Evolutionary conservation across 1,140 invertebrate species (phyloP).

Genomic region (Maconellicoccus hirsutus): DNA sequence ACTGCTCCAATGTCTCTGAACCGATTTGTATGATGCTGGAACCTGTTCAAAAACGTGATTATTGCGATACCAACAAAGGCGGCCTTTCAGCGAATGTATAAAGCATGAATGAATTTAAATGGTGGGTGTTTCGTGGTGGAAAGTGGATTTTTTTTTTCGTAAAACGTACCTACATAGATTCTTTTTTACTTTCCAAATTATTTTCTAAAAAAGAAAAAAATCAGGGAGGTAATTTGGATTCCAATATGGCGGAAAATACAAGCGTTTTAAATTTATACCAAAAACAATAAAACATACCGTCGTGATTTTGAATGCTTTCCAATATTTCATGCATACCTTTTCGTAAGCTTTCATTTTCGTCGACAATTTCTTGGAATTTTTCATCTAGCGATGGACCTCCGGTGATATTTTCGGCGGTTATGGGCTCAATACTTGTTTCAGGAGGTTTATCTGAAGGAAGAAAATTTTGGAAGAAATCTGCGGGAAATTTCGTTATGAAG

Average conservation of each 20-base stretch:
- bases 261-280: neutral
- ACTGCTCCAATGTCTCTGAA: constrained; percentile 44
- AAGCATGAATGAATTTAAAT: neutral
- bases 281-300: constrained; percentile 35
- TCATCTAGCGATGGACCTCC: constrained; percentile 36
- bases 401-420: constrained; percentile 4
- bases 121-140: neutral
- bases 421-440: too few species aligned
- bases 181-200: neutral
- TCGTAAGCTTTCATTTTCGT: constrained; percentile 58
- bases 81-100: neutral
- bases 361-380: constrained; percentile 42
- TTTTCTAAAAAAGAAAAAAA: neutral
- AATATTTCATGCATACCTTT: constrained; percentile 56
- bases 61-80: neutral
- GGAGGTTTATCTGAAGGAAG: too few species aligned
- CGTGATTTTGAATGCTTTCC: constrained; percentile 44
- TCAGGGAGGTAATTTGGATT: neutral
- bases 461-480: too few species aligned
- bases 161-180: neutral
- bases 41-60: constrained; percentile 29
- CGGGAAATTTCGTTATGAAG: too few species aligned
- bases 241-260: neutral
- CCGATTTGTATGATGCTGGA: constrained; percentile 39
- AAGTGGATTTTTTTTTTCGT: neutral